These are phyloP conservation scores for Picathartes gymnocephalus DNA, from an alignment of 2,113 vertebrate species.

Conservation along the genomic window DNA sequence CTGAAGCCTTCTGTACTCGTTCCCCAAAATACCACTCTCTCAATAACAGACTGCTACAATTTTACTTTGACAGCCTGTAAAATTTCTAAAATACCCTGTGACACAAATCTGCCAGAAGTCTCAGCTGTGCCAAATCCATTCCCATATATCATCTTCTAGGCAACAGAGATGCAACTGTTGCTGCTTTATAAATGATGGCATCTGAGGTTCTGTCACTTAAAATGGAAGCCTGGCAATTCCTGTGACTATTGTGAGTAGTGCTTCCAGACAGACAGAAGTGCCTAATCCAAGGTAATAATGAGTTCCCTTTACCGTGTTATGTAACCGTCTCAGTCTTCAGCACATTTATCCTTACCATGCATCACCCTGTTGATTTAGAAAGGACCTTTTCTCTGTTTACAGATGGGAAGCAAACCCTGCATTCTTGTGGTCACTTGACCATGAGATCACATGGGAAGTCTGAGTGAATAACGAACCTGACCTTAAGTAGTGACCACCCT, in stretches of 20 bases:
- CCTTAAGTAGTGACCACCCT: neutral
- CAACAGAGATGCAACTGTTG: neutral
- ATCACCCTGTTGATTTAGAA: neutral
- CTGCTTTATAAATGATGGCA: neutral
- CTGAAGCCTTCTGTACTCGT: neutral
- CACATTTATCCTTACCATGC: neutral
- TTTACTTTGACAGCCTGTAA: conserved; percentile 18
- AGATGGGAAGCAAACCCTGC: neutral
- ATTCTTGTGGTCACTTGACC: conserved; percentile 11
- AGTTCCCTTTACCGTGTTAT: neutral
- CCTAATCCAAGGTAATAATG: neutral
- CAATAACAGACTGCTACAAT: neutral
- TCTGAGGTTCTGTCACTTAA: neutral
- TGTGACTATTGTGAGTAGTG: neutral
- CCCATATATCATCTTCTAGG: neutral
- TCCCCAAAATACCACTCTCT: neutral
- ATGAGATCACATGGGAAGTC: neutral
- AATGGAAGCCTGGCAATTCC: neutral
- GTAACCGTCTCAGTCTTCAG: neutral
- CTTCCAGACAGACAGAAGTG: neutral
- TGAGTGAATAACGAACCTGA: neutral
- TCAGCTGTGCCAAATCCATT: neutral
- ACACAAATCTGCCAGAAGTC: neutral
- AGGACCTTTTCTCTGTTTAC: neutral
- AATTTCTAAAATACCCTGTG: neutral